Evolutionary conservation across 2,113 vertebrate genomes (phyloP).

Genomic region (Cynopterus brachyotis): DNA sequence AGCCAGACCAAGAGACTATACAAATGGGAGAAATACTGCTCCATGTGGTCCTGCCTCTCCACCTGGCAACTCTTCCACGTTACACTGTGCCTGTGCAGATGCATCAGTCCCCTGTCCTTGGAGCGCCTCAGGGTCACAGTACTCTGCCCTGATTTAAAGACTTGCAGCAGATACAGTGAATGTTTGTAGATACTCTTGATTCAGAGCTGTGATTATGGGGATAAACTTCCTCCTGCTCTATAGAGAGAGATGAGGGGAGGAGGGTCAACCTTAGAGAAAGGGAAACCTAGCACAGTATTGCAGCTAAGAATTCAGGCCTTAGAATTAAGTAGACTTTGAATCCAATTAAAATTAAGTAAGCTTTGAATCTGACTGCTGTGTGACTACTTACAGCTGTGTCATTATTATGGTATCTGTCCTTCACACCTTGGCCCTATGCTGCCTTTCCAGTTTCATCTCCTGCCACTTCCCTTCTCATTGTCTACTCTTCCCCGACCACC

Average conservation of each 20-base stretch:
- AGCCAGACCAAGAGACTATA: not conserved
- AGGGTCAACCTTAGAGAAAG: not conserved
- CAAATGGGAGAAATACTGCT: not conserved
- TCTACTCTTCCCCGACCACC: not conserved
- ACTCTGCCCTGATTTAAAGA: not conserved
- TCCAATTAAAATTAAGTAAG: not conserved
- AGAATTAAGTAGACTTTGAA: not conserved
- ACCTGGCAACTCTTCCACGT: not conserved
- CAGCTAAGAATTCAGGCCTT: conserved; percentile 23
- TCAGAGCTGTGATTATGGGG: not conserved
- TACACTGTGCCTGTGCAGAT: not conserved
- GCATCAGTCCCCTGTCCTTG: not conserved
- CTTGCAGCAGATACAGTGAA: not conserved
- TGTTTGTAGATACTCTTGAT: not conserved
- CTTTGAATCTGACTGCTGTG: not conserved
- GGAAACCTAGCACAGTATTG: not conserved
- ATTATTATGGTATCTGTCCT: not conserved
- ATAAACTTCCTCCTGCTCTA: not conserved
- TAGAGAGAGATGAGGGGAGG: not conserved
- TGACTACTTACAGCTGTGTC: not conserved
- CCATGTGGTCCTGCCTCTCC: not conserved
- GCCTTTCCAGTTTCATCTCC: not conserved
- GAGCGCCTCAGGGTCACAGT: not conserved
- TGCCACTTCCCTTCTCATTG: not conserved
- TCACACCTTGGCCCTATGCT: not conserved